Evolutionary conservation across 2,888 invertebrate species (phyloP).

Genomic region (Caenorhabditis macrosperma): DNA sequence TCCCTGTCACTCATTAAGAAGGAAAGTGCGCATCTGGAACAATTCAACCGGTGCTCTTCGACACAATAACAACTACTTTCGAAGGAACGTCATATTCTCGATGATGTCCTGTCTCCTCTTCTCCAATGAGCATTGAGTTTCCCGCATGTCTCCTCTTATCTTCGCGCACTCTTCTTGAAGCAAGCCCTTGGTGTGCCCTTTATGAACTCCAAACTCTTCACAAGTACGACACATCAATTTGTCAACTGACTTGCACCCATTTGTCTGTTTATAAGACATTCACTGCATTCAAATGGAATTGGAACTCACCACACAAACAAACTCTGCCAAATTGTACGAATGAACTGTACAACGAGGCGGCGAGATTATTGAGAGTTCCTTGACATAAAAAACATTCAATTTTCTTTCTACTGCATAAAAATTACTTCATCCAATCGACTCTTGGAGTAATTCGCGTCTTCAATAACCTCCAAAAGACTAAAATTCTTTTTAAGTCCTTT

Average conservation of each 20-base stretch:
- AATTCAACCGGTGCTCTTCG: too few species aligned
- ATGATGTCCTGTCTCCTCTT: background rate
- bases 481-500: background rate
- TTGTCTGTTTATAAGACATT: background rate
- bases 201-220: constrained; percentile 6
- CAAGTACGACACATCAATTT: constrained; percentile 10
- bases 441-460: background rate
- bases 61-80: too few species aligned
- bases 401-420: too few species aligned
- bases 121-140: background rate
- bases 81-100: background rate
- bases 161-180: background rate
- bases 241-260: background rate
- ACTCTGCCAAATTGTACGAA: background rate
- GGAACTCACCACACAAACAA: background rate
- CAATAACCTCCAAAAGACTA: background rate
- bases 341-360: background rate
- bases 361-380: background rate
- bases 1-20: too few species aligned
- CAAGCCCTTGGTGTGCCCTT: background rate
- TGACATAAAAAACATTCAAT: too few species aligned
- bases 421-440: background rate
- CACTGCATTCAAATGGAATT: too few species aligned
- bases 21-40: too few species aligned
- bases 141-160: background rate